Evolutionary conservation across 2,797 vertebrate genomes (phyloP), one percentile per base, ranked within the genome.

Genomic region (Sebastes kiyomatsui): DNA sequence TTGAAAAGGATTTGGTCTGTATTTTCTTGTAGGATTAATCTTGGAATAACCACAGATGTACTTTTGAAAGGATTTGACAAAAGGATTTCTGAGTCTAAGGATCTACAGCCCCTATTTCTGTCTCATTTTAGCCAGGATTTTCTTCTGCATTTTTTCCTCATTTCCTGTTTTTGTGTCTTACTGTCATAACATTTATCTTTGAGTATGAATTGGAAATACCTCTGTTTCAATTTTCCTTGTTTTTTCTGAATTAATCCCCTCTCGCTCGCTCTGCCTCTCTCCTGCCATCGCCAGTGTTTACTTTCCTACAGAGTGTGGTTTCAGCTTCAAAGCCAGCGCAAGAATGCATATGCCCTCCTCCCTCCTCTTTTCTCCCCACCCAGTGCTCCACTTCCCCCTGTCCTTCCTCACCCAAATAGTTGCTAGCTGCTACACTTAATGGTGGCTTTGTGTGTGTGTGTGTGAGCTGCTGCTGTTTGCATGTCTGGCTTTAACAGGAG

Each of bases 271-370:
- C 65, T 81, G 13, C 77, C 79, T 83, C 83, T 88, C 83, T 85
- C 23, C 82, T 88, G 81, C 86, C 81, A 81, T 35, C 68, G 81
- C 80, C 67, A 75, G 70, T 92, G 81, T 94, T 94, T 93, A 89
- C 85, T 93, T 87, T 90, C 69, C 90, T 81, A 79, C 88, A 88
- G 72, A 78, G 81, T 75, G 85, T 77, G 81, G 89, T 90, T 92
- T 90, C 56, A 81, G 87, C 92, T 94, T 95, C 92, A 94, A 95
- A 95, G 92, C 79, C 81, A 75, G 85, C n/a, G 16, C 79, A 89
- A 90, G 92, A 93, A 94, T 94, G 92, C 33, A 14, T 80, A 8
- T 75, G 67, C 86, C 88, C 81, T 72, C 81, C 80, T 81, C 84
- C 83, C 81, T 64, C 82, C 72, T 66, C 73, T 65, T 74, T 80